These are phyloP conservation scores for Mesochorus sp. DNA, from an alignment of 2,888 invertebrate species.

Conservation along the genomic window DNA sequence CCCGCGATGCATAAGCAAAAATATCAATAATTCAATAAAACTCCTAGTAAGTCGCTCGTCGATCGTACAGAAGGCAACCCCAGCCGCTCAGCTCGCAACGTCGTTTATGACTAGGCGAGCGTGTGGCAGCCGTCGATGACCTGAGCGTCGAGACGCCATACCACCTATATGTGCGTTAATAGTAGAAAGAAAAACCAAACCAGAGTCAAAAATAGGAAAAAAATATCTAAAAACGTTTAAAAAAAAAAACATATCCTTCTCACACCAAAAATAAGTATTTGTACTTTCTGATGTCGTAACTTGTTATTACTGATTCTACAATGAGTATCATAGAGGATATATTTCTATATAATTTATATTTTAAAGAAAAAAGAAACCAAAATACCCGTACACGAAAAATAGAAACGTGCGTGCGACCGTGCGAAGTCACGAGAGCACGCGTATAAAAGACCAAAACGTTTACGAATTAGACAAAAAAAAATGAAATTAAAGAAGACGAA, in stretches of 20 bases:
- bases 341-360: conserved; percentile 58
- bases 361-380: conserved; percentile 23
- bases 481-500: conserved; percentile 64
- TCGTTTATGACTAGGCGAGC: conserved; percentile 30
- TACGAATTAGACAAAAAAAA: conserved; percentile 67
- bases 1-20: conserved; percentile 32
- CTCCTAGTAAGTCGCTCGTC: conserved; percentile 46
- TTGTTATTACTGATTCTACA: conserved; percentile 61
- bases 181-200: conserved; percentile 53
- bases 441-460: conserved; percentile 66
- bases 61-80: conserved; percentile 50
- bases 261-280: conserved; percentile 39
- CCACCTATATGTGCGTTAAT: conserved; percentile 60
- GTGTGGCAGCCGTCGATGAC: conserved; percentile 63
- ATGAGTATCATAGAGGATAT: conserved; percentile 58
- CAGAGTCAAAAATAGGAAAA: conserved; percentile 57
- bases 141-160: conserved; percentile 70
- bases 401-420: conserved; percentile 69
- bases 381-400: conserved; percentile 52
- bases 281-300: conserved; percentile 51
- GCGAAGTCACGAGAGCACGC: conserved; percentile 71
- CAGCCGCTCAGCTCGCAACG: conserved; percentile 30
- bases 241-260: conserved; percentile 25
- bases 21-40: conserved; percentile 4
- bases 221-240: conserved; percentile 16